These are phyloP conservation scores for Osmerus eperlanus DNA, from an alignment of 2,113 vertebrate genomes.

Conservation along the genomic window DNA sequence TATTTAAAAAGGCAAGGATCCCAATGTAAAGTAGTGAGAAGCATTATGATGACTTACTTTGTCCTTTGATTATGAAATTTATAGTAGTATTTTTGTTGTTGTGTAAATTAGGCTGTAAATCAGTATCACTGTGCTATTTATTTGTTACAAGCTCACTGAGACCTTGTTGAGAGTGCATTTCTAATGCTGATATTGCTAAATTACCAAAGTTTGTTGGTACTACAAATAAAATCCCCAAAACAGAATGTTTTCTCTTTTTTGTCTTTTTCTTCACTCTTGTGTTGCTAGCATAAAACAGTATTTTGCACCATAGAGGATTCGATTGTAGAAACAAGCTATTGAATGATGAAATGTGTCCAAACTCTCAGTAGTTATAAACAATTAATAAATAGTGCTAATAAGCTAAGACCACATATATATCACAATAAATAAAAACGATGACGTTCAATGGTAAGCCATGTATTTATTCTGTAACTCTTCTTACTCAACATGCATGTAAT, in stretches of 20 bases:
- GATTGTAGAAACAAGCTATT: too few species aligned
- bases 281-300: not conserved
- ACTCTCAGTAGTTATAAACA: too few species aligned
- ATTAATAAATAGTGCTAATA: too few species aligned
- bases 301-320: too few species aligned
- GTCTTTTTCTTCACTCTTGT: not conserved
- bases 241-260: not conserved
- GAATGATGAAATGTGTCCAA: too few species aligned
- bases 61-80: slow-evolving; percentile 35
- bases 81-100: slow-evolving; percentile 36
- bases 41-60: slow-evolving; percentile 30
- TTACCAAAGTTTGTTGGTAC: slow-evolving; percentile 57
- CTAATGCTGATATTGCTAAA: slow-evolving; percentile 49
- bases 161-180: slow-evolving; percentile 38
- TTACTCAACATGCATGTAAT: too few species aligned
- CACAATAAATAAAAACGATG: too few species aligned
- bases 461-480: too few species aligned
- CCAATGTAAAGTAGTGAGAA: slow-evolving; percentile 39
- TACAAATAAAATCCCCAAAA: slow-evolving; percentile 45
- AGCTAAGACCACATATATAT: too few species aligned
- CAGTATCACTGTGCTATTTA: slow-evolving; percentile 53
- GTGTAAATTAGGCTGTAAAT: slow-evolving; percentile 40
- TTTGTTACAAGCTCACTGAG: slow-evolving; percentile 40
- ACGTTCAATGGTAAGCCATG: too few species aligned
- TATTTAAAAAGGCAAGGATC: slow-evolving; percentile 54